Evolutionary conservation across 2,888 invertebrate species (phyloP).

Genomic region (Cerceris ruficornis): DNA sequence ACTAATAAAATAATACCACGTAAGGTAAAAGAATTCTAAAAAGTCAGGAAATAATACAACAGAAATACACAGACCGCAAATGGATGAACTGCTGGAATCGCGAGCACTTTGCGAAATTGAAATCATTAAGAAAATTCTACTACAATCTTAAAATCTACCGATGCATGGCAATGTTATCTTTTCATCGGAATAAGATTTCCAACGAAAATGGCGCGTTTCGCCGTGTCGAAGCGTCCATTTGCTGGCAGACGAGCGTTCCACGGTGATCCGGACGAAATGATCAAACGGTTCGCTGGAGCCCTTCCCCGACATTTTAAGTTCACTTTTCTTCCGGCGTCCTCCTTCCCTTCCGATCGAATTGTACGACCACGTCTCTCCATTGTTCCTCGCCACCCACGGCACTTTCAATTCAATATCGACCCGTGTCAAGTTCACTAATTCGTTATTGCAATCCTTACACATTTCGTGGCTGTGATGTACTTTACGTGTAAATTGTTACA

Average conservation of each 20-base stretch:
- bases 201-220: too few species aligned
- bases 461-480: not conserved
- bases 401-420: constrained; percentile 13
- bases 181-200: too few species aligned
- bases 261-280: constrained; percentile 55
- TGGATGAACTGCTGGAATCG: too few species aligned
- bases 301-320: constrained; percentile 56
- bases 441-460: not conserved
- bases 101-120: too few species aligned
- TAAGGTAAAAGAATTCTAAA: too few species aligned
- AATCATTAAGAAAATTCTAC: too few species aligned
- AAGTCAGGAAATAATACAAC: too few species aligned
- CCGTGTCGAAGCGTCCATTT: not conserved
- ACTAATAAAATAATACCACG: too few species aligned
- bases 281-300: constrained; percentile 66
- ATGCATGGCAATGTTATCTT: too few species aligned
- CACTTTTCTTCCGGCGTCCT: constrained; percentile 48
- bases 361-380: constrained; percentile 7
- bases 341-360: constrained; percentile 26
- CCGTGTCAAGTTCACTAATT: constrained; percentile 15
- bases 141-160: too few species aligned
- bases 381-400: constrained; percentile 9
- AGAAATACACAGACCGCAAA: too few species aligned
- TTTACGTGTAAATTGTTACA: not conserved
- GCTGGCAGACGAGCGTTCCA: constrained; percentile 17